Percentiles rank a stretch among this genome's conserved stretches.
phyloP scores from a whole-genome alignment of 2,888 invertebrate species.

The Micoletzkya japonica region DNA sequence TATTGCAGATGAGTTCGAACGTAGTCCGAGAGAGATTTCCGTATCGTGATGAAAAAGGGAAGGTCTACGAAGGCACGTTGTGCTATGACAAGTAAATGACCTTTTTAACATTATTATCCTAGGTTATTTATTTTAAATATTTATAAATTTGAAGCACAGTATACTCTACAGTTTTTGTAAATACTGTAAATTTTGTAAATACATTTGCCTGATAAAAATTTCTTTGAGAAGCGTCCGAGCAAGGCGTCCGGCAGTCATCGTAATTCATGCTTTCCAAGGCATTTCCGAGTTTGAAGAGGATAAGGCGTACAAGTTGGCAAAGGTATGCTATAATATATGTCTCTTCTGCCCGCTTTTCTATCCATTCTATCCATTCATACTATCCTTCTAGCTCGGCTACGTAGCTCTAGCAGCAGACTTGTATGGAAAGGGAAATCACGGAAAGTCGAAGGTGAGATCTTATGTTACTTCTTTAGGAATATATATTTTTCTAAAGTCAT shows the following conservation, averaged over 20 bases:
- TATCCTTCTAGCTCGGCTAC: conserved; percentile 49
- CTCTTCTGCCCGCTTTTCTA: not conserved
- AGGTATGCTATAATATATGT: no score
- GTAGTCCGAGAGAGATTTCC: no score
- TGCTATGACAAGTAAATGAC: conserved; percentile 35
- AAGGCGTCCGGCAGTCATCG: conserved; percentile 47
- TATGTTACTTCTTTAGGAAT: not conserved
- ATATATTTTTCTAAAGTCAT: not conserved
- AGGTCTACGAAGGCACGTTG: conserved; percentile 38
- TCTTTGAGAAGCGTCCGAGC: not conserved
- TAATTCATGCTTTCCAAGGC: conserved; percentile 56
- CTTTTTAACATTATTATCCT: not conserved
- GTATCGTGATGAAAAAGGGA: conserved; percentile 32
- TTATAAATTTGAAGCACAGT: no score
- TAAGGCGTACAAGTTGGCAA: conserved; percentile 45
- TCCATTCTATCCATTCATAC: not conserved
- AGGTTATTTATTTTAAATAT: no score
- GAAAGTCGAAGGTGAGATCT: conserved; percentile 32
- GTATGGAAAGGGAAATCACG: conserved; percentile 54
- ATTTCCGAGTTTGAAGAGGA: conserved; percentile 49
- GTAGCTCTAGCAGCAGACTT: conserved; percentile 57
- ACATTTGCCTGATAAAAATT: no score
- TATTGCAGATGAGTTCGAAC: no score
- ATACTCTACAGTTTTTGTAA: not conserved
- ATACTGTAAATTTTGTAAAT: no score